Evolutionary conservation across 2,113 vertebrate genomes (phyloP).

Genomic region (Perca flavescens): DNA sequence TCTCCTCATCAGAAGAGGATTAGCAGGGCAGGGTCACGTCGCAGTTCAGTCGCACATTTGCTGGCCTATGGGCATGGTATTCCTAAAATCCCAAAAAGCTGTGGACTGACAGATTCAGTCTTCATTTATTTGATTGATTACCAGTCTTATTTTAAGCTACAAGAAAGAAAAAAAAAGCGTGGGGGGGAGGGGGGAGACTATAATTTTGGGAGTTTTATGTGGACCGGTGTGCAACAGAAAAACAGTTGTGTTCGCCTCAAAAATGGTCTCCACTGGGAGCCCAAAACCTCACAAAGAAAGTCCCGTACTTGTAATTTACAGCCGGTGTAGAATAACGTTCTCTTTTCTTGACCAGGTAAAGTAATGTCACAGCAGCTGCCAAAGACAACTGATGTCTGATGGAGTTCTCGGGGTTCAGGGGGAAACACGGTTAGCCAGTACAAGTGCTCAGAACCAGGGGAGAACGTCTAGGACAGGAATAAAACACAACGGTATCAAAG

Average conservation of each 20-base stretch:
- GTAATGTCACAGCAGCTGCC: slow-evolving; percentile 73
- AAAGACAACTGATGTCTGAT: slow-evolving; percentile 82
- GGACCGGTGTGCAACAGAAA: slow-evolving; percentile 59
- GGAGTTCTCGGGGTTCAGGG: slow-evolving; percentile 66
- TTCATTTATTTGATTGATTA: slow-evolving; percentile 71
- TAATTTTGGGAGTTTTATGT: slow-evolving; percentile 79
- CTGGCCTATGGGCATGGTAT: slow-evolving; percentile 15
- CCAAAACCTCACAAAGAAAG: slow-evolving; percentile 68
- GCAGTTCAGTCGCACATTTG: slow-evolving; percentile 11
- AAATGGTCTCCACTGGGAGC: slow-evolving; percentile 69
- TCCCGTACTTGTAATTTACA: slow-evolving; percentile 83
- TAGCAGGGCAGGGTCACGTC: slow-evolving; percentile 59
- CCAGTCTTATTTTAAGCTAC: slow-evolving; percentile 68
- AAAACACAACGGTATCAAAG: slow-evolving; percentile 55
- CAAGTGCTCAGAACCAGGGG: slow-evolving; percentile 60
- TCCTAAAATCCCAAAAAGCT: slow-evolving; percentile 4
- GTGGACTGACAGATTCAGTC: slow-evolving; percentile 53
- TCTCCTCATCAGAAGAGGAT: slow-evolving; percentile 54
- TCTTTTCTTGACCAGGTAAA: slow-evolving; percentile 80
- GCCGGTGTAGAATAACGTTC: slow-evolving; percentile 81
- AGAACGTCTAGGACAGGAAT: slow-evolving; percentile 44
- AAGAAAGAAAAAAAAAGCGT: slow-evolving; percentile 47
- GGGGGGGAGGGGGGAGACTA: neutral
- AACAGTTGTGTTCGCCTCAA: slow-evolving; percentile 58
- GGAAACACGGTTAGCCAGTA: slow-evolving; percentile 36